Conservation (phyloP, 2,888 invertebrate genomes). For the Willowsia nigromaculata region DNA sequence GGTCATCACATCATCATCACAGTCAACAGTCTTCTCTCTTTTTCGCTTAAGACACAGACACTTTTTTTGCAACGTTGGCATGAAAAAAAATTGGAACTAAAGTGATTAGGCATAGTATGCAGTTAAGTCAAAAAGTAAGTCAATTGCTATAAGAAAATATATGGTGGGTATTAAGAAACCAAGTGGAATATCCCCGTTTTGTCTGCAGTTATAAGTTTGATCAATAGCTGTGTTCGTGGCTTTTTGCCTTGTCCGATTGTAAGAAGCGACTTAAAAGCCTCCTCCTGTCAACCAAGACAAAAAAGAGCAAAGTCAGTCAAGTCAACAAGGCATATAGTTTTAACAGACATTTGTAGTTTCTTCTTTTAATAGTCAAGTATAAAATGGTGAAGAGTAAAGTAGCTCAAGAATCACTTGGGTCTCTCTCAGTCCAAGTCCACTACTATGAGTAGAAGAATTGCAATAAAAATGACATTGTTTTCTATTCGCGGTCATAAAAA, state of each 20-base stretch:
- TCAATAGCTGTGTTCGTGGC: constrained; percentile 8
- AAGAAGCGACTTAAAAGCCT: not conserved
- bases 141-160: too few species aligned
- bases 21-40: not conserved
- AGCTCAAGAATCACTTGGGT: constrained; percentile 54
- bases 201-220: constrained; percentile 21
- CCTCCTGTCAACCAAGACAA: constrained; percentile 30
- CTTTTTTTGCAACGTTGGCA: not conserved
- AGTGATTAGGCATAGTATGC: constrained; percentile 11
- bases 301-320: constrained; percentile 18
- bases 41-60: not conserved
- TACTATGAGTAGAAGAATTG: not conserved
- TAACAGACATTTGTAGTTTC: not conserved
- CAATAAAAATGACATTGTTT: constrained; percentile 60
- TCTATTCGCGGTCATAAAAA: constrained; percentile 14
- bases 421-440: constrained; percentile 3
- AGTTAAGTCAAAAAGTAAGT: constrained; percentile 18
- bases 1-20: constrained; percentile 31
- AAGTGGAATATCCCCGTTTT: not conserved
- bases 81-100: constrained; percentile 38
- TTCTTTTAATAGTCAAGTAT: constrained; percentile 1
- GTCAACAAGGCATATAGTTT: not conserved
- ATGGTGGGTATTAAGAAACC: too few species aligned
- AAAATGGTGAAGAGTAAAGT: constrained; percentile 20
- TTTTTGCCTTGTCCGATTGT: not conserved